Base-by-base conservation (phyloP, 2,888 invertebrate species). In the Enoplolaimus lenunculus region DNA sequence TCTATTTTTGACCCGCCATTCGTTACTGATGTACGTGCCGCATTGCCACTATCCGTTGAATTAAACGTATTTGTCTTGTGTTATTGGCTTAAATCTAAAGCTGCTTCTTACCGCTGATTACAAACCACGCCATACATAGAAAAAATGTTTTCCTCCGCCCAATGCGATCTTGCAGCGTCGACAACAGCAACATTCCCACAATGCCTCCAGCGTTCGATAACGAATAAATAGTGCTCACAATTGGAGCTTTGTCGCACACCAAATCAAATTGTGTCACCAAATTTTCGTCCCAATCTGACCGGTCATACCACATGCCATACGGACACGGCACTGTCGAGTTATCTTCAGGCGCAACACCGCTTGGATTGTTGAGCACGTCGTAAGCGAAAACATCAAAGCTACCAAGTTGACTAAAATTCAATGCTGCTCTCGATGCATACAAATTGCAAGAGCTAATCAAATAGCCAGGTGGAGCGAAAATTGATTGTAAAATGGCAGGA, bases 281-380 rank as follows among this genome's bases (percentile, higher is more conserved):
- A 66, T 66, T 66, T 34, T 66, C 67, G 3, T 21, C 67, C 67
- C 67, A 66, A 34, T 66, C 67, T 16, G 30, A 30, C n/a, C 33
- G 67, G n/a, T 66, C 67, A 31, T 66, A 66, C n/a, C n/a, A 31
- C 3, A n/a, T 33, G n/a, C 67, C 67, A 66, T 66, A 33, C n/a
- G 3, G 3, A 34, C 67, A 66, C 34, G n/a, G 31, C n/a, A 34
- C 34, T n/a, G 31, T 66, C 26, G 34, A 66, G 16, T 66, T 34
- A 29, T 29, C n/a, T 13, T 2, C 34, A 33, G 21, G 7, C 7
- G 45, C 45, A 13, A 21, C 45, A 45, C 7, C 45, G 7, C 7
- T 45, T 45, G 7, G 45, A 13, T 45, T 7, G 21, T 45, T 45
- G 21, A 21, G 21, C 7, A 45, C 21, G 45, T 45, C 45, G 7